Percentiles rank a stretch among this genome's conserved stretches.
Evolutionary conservation across 2,113 vertebrate genomes (phyloP).

Genomic region (Sisor rabdophorus): DNA sequence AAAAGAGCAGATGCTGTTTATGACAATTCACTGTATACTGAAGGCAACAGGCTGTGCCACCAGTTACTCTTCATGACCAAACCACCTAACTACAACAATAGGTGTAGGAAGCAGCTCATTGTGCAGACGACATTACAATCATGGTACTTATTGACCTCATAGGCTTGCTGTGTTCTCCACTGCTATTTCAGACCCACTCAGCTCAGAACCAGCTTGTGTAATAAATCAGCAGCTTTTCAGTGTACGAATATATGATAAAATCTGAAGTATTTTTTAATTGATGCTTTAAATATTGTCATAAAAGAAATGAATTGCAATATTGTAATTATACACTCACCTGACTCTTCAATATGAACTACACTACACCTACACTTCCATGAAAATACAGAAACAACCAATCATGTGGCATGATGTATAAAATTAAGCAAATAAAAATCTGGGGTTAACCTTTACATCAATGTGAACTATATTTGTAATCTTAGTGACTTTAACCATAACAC

Average conservation of each 20-base stretch:
- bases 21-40: not conserved
- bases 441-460: not conserved
- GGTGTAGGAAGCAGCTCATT: conserved; percentile 10
- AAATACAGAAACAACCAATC: not conserved
- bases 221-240: not conserved
- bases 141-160: conserved; percentile 19
- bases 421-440: not conserved
- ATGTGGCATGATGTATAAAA: too few species aligned
- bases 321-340: not conserved
- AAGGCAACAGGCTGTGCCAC: conserved; percentile 11
- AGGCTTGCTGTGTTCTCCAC: conserved; percentile 10
- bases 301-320: not conserved
- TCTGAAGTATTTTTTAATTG: not conserved
- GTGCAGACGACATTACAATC: not conserved
- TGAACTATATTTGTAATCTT: too few species aligned
- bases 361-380: too few species aligned
- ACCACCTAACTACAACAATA: conserved; percentile 1
- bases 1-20: not conserved
- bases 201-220: not conserved
- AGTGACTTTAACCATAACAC: too few species aligned
- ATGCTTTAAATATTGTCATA: conserved; percentile 1
- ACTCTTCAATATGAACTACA: too few species aligned
- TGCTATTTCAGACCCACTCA: conserved; percentile 24
- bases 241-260: not conserved
- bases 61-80: conserved; percentile 17